Base-by-base conservation (phyloP, 2,888 invertebrate species). In the Yponomeuta evonymella region DNA sequence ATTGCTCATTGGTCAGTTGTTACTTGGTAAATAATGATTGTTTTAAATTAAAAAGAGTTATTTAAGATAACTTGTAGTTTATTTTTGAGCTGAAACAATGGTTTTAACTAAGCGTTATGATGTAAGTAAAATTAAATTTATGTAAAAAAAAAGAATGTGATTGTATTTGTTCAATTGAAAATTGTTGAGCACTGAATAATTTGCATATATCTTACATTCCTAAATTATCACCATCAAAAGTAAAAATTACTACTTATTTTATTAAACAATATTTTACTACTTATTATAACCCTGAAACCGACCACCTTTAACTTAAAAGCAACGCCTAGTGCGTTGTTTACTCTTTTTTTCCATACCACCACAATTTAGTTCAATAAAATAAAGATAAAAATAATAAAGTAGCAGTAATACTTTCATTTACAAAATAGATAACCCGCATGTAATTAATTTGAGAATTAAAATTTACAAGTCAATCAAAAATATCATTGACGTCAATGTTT, bases 261-360 rank as follows among this genome's bases (percentile, higher is more conserved):
- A 30, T 2, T 30, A 65, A 65, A 65, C 5, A 23, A 33, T 2
- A 65, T 6, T 30, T 65, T 29, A 30, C 29, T 11, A 23, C 5
- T 29, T 43, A 43, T 43, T 43, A 8, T 58, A 36, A 67, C 67
- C 67, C 67, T 67, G 67, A 8, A 23, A 48, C 67, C 67, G 67
- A 67, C 67, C 67, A 67, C 67, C 67, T 67, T 43, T 33, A 30
- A 58, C 51, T 51, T 58, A 58, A 58, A 58, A 15, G 15, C 3
- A 58, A 58, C 12, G 15, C 5, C 10, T 58, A 58, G 51, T 51
- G 51, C 12, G 0, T 0, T 51, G 2, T 58, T 15, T 15, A 15
- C 12, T 8, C 10, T 12, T 58, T 58, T 23, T 12, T 12, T 5
- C 15, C 12, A 15, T 15, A 12, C 15, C 51, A 58, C 15, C 51